These are phyloP conservation scores for Stegastes partitus DNA, from an alignment of 2,113 vertebrate species.

Conservation along the genomic window DNA sequence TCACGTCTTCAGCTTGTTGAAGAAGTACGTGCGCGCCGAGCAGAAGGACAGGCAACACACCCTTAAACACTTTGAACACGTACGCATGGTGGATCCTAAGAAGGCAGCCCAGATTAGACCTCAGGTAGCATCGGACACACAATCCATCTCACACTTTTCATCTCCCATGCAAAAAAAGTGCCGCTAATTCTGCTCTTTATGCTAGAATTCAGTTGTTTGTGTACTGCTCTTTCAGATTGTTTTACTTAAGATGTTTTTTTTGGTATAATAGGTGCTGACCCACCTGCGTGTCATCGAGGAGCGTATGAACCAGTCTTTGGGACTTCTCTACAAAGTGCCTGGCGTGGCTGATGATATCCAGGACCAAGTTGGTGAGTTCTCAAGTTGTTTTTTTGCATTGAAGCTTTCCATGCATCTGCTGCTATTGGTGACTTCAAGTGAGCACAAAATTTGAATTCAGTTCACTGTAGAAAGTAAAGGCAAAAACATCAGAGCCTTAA, in stretches of 20 bases:
- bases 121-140: constrained; percentile 82
- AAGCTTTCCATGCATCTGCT: no score
- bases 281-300: constrained; percentile 98
- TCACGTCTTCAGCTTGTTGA: constrained; percentile 96
- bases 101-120: constrained; percentile 98
- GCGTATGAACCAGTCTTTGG: constrained; percentile 98
- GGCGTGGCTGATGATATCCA: constrained; percentile 95
- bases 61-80: constrained; percentile 96
- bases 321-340: constrained; percentile 96
- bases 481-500: no score
- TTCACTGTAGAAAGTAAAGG: no score
- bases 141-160: no score
- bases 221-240: neutral
- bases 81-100: constrained; percentile 98
- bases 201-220: no score
- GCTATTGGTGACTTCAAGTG: no score
- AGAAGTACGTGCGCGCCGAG: constrained; percentile 98
- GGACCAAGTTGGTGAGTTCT: constrained; percentile 95
- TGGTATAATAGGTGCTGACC: constrained; percentile 90
- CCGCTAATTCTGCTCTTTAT: no score
- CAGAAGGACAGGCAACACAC: constrained; percentile 98
- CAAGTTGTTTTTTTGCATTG: no score
- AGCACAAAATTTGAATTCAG: no score
- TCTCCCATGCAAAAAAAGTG: no score
- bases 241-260: neutral